Conservation (phyloP, 2,113 vertebrate species). For the Callaeas wilsoni region DNA sequence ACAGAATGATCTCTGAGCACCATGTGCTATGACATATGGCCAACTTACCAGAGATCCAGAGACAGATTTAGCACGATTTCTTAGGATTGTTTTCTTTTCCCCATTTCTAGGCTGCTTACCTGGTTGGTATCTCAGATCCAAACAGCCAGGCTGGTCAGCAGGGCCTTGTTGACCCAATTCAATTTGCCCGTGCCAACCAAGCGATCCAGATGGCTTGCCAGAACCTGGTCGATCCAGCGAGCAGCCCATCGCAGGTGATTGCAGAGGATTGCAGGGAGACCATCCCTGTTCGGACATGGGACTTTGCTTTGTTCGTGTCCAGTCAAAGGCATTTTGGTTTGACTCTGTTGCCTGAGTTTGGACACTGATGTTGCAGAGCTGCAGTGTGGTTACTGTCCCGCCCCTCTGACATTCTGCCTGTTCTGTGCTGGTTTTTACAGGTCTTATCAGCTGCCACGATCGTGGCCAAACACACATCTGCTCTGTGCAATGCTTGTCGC, state of each 20-base stretch:
- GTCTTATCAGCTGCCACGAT: conserved; percentile 97
- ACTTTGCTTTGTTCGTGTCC: accelerated
- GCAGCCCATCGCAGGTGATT: conserved; percentile 94
- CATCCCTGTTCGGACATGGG: accelerated
- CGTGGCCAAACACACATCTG: conserved; percentile 97
- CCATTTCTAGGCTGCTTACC: conserved; percentile 85
- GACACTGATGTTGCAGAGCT: neutral
- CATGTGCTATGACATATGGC: neutral
- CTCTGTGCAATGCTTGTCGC: conserved; percentile 95
- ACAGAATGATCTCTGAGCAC: neutral
- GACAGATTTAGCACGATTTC: neutral
- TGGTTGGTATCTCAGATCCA: conserved; percentile 96
- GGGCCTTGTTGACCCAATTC: conserved; percentile 96
- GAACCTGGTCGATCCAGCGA: conserved; percentile 93
- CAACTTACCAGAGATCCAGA: neutral
- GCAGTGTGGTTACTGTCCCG: neutral
- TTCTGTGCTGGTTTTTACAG: conserved; percentile 61
- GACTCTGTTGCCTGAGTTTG: neutral
- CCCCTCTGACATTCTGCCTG: neutral
- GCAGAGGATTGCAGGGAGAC: neutral
- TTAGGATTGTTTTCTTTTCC: neutral
- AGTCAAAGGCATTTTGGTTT: neutral
- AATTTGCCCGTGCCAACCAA: conserved; percentile 95
- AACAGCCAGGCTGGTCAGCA: conserved; percentile 97
- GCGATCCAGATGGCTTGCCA: conserved; percentile 99